Conservation (phyloP, 2,797 vertebrate species). For the Sebastes paucispinis region DNA sequence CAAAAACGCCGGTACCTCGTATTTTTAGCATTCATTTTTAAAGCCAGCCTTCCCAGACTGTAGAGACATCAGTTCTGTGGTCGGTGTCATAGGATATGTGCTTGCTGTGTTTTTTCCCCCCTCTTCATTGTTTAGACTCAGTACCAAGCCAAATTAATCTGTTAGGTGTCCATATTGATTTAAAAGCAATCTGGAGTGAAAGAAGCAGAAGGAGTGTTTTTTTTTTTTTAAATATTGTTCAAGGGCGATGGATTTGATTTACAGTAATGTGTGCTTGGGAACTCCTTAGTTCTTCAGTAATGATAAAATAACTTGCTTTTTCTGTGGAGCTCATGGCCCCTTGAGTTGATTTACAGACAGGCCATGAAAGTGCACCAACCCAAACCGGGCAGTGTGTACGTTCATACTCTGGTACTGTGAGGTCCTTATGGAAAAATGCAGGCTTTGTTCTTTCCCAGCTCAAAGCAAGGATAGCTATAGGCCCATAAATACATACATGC, state of each 20-base stretch:
- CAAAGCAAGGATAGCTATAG: slow-evolving; percentile 55
- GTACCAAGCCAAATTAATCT: slow-evolving; percentile 52
- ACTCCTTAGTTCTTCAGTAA: slow-evolving; percentile 69
- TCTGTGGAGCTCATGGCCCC: slow-evolving; percentile 50
- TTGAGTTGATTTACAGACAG: slow-evolving; percentile 73
- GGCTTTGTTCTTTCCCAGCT: slow-evolving; percentile 28
- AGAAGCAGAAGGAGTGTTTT: slow-evolving; percentile 40
- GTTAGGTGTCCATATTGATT: slow-evolving; percentile 65
- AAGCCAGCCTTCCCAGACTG: slow-evolving; percentile 35
- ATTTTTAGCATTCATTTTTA: slow-evolving; percentile 54
- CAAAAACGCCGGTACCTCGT: slow-evolving; percentile 66
- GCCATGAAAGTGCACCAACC: slow-evolving; percentile 60
- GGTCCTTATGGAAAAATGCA: slow-evolving; percentile 39
- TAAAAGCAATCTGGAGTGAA: slow-evolving; percentile 55
- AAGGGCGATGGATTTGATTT: slow-evolving; percentile 69
- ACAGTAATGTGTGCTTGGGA: slow-evolving; percentile 68
- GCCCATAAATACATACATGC: slow-evolving; percentile 59
- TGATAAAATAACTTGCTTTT: slow-evolving; percentile 70
- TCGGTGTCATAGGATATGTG: slow-evolving; percentile 52
- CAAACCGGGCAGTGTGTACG: slow-evolving; percentile 51
- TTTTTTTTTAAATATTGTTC: slow-evolving; percentile 50
- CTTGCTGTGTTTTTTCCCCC: neutral
- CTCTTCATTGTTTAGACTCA: slow-evolving; percentile 30
- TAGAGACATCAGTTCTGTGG: slow-evolving; percentile 49
- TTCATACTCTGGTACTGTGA: slow-evolving; percentile 43